phyloP scores from a whole-genome alignment of 2,797 vertebrate genomes.

The Labeo calbasu region DNA sequence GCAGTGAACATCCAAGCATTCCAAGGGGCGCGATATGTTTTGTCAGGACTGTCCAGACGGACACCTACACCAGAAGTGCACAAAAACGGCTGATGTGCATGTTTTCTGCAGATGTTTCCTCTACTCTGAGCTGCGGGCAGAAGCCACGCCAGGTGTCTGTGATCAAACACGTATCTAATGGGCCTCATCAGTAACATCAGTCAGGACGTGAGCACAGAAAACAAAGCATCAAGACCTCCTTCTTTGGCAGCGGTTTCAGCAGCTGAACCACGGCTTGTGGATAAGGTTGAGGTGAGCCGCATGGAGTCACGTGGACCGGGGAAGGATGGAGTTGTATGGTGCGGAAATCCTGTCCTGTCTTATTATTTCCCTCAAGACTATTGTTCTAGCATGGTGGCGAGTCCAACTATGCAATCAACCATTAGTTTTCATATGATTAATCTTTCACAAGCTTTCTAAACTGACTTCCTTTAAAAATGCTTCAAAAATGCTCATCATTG shows the following conservation, averaged over 20 bases:
- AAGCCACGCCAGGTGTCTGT: constrained; percentile 40
- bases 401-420: constrained; percentile 9
- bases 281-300: background rate
- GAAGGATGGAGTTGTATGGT: constrained; percentile 29
- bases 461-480: background rate
- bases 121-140: background rate
- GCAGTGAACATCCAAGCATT: background rate
- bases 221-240: constrained; percentile 31
- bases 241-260: background rate
- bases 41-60: constrained; percentile 20
- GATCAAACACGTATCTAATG: constrained; percentile 21
- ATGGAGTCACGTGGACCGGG: background rate
- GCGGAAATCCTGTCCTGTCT: constrained; percentile 55
- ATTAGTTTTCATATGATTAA: background rate
- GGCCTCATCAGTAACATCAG: constrained; percentile 21
- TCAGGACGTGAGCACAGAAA: background rate
- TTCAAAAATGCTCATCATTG: background rate
- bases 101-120: constrained; percentile 57
- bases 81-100: background rate
- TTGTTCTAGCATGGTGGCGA: constrained; percentile 40
- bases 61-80: constrained; percentile 22
- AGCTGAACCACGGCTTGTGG: too few relatives aligned
- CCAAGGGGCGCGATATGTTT: background rate
- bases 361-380: constrained; percentile 53
- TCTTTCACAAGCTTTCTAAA: background rate